Percentiles rank a stretch among this genome's conserved stretches.
Conservation (phyloP, 2,888 invertebrate species). For the Allacma fusca region DNA sequence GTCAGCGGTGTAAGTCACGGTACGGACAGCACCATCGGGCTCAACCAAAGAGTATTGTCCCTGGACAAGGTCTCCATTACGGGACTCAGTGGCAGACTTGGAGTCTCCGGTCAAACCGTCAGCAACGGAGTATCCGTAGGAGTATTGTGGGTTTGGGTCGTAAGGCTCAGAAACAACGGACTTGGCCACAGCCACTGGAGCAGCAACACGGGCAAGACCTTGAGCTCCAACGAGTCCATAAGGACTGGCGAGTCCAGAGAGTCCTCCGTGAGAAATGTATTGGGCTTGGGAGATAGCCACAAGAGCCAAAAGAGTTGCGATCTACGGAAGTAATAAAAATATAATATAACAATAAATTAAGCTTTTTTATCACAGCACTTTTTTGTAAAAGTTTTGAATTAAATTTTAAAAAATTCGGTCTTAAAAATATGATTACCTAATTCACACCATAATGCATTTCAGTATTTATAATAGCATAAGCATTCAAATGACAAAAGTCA, state of each 20-base stretch:
- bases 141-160: slow-evolving; percentile 53
- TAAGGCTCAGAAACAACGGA: slow-evolving; percentile 41
- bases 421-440: too few relatives aligned
- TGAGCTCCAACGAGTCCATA: too few relatives aligned
- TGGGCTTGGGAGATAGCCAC: slow-evolving; percentile 40
- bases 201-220: too few relatives aligned
- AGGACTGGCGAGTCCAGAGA: slow-evolving; percentile 5
- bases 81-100: slow-evolving; percentile 36
- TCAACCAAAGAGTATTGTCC: slow-evolving; percentile 48
- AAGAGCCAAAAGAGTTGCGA: slow-evolving; percentile 33
- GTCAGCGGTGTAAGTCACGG: slow-evolving; percentile 47
- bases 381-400: too few relatives aligned
- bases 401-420: too few relatives aligned
- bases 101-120: slow-evolving; percentile 51
- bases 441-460: too few relatives aligned
- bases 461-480: too few relatives aligned
- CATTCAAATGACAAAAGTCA: too few relatives aligned
- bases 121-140: slow-evolving; percentile 46
- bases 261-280: neutral
- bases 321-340: slow-evolving; percentile 15
- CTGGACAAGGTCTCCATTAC: slow-evolving; percentile 37
- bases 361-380: too few relatives aligned
- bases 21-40: slow-evolving; percentile 47
- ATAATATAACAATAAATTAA: too few relatives aligned
- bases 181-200: slow-evolving; percentile 23